Evolutionary conservation across 2,113 vertebrate species (phyloP), one percentile per base, ranked within the genome.

Genomic region (Pitta sordida): DNA sequence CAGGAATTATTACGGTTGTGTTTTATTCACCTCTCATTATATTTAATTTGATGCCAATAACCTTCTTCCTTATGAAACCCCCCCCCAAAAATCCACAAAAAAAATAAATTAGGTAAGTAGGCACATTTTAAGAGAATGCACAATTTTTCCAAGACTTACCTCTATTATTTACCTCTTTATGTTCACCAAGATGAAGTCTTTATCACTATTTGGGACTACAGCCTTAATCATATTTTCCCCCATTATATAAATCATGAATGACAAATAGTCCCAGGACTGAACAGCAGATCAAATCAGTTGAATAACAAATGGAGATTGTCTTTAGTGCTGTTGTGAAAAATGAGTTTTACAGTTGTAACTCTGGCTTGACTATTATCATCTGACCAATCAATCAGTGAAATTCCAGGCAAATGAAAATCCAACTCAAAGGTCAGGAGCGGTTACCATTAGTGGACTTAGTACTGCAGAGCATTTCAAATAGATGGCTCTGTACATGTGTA

Each of bases 401-500:
- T 76, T 89, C 51, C 55, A 94, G 58, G 74, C 34, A 93, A 90
- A 89, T 14, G 29, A 55, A 85, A 24, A 70, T 85, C 68, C 46
- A 46, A 7, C 41, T 85, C 46, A 87, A 67, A 92, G 93, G 87
- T 94, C 93, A 90, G 67, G 37, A 86, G 55, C 29, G 37, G 63
- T 34, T 73, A 49, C 30, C 82, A 51, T 49, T 8, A 64, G 17
- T 52, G 58, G 23, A 20, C 82, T 51, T 63, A 0, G 6, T 53
- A 41, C 88, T 88, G 77, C 58, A 84, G 16, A 89, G 91, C 62
- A 76, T 82, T 91, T 83, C 29, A 80, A 92, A 93, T 15, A 91
- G 62, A 65, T 76, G 55, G 41, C 67, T 80, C 74, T 63, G 46
- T 34, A 88, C 71, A 67, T 10, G 59, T 32, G 46, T 71, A n/a